Base-by-base conservation (phyloP, 2,797 vertebrate genomes). In the Anisognathus igniventris region DNA sequence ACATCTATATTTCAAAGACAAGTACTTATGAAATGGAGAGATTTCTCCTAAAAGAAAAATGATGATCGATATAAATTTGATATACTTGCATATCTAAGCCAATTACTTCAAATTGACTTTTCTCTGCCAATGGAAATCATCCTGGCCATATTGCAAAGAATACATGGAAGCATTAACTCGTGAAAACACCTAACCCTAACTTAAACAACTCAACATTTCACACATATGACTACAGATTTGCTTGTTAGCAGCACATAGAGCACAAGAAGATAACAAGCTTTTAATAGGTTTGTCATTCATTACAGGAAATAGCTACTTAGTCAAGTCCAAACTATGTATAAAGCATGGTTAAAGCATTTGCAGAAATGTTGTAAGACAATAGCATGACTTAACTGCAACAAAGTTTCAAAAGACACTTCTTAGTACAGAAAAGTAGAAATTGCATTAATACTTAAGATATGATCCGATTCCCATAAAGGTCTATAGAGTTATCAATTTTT, bases 251-350 rank as follows among this genome's bases (percentile, higher is more conserved):
- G 23, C n/a, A 10, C 33, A 45, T 15, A 9, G 22, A 92, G 23
- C 40, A 48, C 42, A 73, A 87, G 37, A 60, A 87, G 19, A 31
- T 64, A 58, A 54, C 18, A 75, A 60, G 39, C 37, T 92, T 92
- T 87, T 87, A 73, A 87, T 56, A 89, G 64, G 33, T 74, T 86
- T 86, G 75, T 74, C 42, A 71, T 90, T 89, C 56, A 50, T 67
- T 85, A 61, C 64, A 92, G 82, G 75, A 92, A 92, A 86, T 39
- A 90, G 14, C 45, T 89, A 64, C 78, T 91, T 85, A 80, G 51
- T 76, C 48, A 76, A 79, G 16, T 45, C 61, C 67, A 60, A 85
- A 71, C 45, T 74, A 21, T 48, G 67, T 44, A 30, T 71, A 76
- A 89, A 77, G 4, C 30, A 42, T 27, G 28, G 42, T 24, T 56